phyloP scores from a whole-genome alignment of 92 coral and sea anemone species.

The Zoanthus gigantus region DNA sequence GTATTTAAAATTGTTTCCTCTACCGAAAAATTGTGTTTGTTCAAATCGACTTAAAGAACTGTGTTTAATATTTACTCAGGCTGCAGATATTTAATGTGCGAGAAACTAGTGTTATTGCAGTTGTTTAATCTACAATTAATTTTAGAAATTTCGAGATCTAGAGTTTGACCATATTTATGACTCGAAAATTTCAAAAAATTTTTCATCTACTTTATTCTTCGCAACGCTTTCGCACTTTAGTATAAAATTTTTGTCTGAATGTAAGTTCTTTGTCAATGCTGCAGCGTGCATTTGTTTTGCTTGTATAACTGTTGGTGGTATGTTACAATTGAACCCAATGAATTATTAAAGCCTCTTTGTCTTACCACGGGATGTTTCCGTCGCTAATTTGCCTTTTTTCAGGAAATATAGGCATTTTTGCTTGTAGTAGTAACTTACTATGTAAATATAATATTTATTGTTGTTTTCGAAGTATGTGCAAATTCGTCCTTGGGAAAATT shows the following conservation, averaged over 20 bases:
- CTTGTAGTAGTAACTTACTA: not conserved
- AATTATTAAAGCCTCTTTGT: not conserved
- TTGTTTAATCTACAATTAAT: not conserved
- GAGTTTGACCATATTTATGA: not conserved
- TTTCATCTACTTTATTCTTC: not conserved
- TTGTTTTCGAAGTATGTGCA: too few relatives aligned
- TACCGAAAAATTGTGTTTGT: not conserved
- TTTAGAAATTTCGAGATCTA: slow-evolving; percentile 11
- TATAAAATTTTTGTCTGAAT: not conserved
- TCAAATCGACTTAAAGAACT: not conserved
- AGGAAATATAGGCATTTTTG: not conserved
- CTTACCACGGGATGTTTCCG: not conserved
- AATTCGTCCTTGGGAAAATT: too few relatives aligned
- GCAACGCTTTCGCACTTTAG: not conserved
- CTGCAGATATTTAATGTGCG: not conserved
- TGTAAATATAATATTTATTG: too few relatives aligned
- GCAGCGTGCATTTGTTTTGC: not conserved
- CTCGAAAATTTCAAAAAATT: not conserved
- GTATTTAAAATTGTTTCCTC: not conserved
- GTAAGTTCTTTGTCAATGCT: not conserved
- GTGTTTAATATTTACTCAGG: not conserved
- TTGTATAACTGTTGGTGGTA: not conserved
- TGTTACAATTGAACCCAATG: not conserved
- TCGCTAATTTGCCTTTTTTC: not conserved
- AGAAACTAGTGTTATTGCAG: not conserved